phyloP scores from a whole-genome alignment of 2,888 invertebrate genomes.

The Brassicogethes aeneus region DNA sequence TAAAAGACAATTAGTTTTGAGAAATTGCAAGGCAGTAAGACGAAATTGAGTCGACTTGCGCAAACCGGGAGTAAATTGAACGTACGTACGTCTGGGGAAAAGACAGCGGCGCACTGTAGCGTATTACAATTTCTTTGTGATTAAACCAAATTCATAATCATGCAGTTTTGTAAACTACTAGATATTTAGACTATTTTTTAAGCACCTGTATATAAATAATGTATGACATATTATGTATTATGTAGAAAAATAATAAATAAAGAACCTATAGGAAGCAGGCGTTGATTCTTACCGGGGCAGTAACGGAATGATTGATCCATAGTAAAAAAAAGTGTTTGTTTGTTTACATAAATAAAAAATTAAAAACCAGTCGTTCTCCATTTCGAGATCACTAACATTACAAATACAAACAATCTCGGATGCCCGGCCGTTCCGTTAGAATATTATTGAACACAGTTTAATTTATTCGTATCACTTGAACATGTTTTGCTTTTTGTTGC shows the following conservation, averaged over 20 bases:
- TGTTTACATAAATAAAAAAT: conserved; percentile 19
- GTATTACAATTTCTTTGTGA: too few relatives aligned
- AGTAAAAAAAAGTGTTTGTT: conserved; percentile 23
- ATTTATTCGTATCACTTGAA: conserved; percentile 20
- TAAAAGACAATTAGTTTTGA: conserved; percentile 6
- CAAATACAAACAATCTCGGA: conserved; percentile 17
- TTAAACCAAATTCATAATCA: too few relatives aligned
- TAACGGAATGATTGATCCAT: conserved; percentile 37
- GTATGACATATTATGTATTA: too few relatives aligned
- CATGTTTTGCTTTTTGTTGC: conserved; percentile 16
- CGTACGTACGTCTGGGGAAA: conserved; percentile 4
- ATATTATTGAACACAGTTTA: conserved; percentile 18
- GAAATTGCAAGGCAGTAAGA: conserved; percentile 3
- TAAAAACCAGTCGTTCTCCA: conserved; percentile 28
- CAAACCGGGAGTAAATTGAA: conserved; percentile 4
- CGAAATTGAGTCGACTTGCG: conserved; percentile 4
- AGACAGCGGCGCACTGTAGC: not conserved
- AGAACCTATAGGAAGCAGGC: too few relatives aligned
- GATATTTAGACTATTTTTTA: too few relatives aligned
- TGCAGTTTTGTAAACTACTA: too few relatives aligned
- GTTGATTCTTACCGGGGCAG: conserved; percentile 34
- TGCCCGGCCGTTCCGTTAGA: conserved; percentile 9
- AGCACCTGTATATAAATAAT: too few relatives aligned
- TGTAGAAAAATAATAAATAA: too few relatives aligned
- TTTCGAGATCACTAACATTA: conserved; percentile 32